Percentiles rank a stretch among this genome's conserved stretches.
Evolutionary conservation across 1,140 invertebrate genomes (phyloP).

Genomic region (Meloidogyne exigua): DNA sequence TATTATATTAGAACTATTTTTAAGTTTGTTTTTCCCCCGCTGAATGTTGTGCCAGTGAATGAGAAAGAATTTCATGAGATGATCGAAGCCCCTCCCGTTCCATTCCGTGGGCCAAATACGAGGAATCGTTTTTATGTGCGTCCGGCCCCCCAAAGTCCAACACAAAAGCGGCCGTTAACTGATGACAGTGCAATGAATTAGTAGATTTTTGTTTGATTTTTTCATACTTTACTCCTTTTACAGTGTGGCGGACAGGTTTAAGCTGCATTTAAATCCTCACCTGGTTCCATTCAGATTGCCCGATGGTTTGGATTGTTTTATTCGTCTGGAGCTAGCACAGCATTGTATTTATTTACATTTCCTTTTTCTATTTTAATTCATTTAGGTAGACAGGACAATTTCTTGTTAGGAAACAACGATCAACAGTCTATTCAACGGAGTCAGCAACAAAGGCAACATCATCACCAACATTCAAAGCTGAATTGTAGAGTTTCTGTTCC

Average conservation of each 20-base stretch:
- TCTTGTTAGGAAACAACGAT: not conserved
- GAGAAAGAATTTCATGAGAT: slow-evolving; percentile 17
- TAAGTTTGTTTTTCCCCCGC: slow-evolving; percentile 9
- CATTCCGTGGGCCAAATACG: not conserved
- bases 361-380: not conserved
- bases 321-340: slow-evolving; percentile 19
- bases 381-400: not conserved
- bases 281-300: slow-evolving; percentile 24
- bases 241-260: slow-evolving; percentile 22
- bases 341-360: slow-evolving; percentile 13
- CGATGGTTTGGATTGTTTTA: slow-evolving; percentile 23
- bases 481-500: not conserved
- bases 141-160: slow-evolving; percentile 6
- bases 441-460: not conserved
- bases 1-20: not conserved
- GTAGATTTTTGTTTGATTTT: not conserved
- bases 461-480: not conserved
- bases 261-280: slow-evolving; percentile 23
- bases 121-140: slow-evolving; percentile 24
- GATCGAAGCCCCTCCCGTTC: not conserved
- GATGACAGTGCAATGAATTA: slow-evolving; percentile 21
- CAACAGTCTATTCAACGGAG: not conserved
- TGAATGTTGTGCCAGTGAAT: slow-evolving; percentile 19
- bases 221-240: not conserved
- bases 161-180: not conserved